Percentiles rank a stretch among this genome's conserved stretches.
Evolutionary conservation across 2,797 vertebrate species (phyloP).

Genomic region (Xenopus petersii): DNA sequence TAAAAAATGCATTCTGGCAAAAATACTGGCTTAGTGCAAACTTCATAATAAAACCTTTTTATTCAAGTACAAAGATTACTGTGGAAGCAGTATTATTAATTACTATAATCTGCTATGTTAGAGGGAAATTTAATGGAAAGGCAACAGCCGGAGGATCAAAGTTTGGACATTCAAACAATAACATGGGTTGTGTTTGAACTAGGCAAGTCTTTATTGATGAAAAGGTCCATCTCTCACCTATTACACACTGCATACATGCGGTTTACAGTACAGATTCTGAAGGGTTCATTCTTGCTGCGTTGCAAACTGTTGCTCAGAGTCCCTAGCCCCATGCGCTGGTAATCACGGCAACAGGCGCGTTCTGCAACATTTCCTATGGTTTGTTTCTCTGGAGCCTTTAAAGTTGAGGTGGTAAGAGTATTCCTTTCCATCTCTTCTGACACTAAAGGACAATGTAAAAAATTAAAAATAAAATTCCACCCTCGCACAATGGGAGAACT

Average conservation of each 20-base stretch:
- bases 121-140: no score
- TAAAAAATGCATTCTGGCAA: no score
- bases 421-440: constrained; percentile 88
- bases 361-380: constrained; percentile 92
- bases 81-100: no score
- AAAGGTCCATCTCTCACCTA: constrained; percentile 69
- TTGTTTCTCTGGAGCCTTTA: constrained; percentile 86
- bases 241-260: constrained; percentile 94
- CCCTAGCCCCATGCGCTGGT: constrained; percentile 92
- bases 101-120: no score
- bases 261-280: constrained; percentile 91
- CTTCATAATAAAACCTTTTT: no score
- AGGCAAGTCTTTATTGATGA: no score
- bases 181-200: no score
- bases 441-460: constrained; percentile 62
- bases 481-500: background rate
- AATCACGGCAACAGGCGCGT: constrained; percentile 92
- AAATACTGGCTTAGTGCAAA: no score
- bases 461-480: background rate
- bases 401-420: constrained; percentile 80
- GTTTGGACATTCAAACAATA: no score
- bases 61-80: no score
- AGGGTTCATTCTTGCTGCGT: constrained; percentile 90
- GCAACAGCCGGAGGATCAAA: no score
- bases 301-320: constrained; percentile 96